Conservation (phyloP, 2,797 vertebrate genomes). For the Acrossocheilus fasciatus region DNA sequence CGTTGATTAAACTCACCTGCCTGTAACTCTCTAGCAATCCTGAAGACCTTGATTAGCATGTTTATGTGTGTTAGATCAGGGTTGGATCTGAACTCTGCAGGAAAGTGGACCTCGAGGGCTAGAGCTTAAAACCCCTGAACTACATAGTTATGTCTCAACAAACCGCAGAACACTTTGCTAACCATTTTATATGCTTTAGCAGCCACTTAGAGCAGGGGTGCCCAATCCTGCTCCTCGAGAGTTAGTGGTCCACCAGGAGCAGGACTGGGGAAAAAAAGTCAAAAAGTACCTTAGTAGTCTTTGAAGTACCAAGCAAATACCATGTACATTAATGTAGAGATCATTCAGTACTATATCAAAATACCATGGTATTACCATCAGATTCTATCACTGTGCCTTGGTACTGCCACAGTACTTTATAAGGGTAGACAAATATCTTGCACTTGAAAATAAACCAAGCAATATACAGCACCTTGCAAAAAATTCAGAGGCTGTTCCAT, state of each 20-base stretch:
- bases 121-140: neutral
- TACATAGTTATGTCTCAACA: neutral
- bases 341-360: neutral
- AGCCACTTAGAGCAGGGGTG: neutral
- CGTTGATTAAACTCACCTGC: neutral
- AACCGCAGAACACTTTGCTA: neutral
- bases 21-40: neutral
- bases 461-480: neutral
- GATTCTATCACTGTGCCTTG: neutral
- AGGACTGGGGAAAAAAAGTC: no score
- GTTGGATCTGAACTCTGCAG: neutral
- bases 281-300: neutral
- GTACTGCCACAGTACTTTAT: neutral
- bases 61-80: neutral
- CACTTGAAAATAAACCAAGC: conserved; percentile 1
- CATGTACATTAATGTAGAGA: neutral
- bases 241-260: neutral
- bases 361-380: neutral
- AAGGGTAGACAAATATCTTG: conserved; percentile 12
- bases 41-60: neutral
- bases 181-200: neutral
- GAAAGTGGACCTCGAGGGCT: no score
- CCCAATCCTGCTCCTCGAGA: neutral
- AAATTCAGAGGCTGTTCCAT: neutral
- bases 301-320: neutral